Evolutionary conservation across 2,797 vertebrate genomes (phyloP).

Genomic region (Hippocampus kuda): DNA sequence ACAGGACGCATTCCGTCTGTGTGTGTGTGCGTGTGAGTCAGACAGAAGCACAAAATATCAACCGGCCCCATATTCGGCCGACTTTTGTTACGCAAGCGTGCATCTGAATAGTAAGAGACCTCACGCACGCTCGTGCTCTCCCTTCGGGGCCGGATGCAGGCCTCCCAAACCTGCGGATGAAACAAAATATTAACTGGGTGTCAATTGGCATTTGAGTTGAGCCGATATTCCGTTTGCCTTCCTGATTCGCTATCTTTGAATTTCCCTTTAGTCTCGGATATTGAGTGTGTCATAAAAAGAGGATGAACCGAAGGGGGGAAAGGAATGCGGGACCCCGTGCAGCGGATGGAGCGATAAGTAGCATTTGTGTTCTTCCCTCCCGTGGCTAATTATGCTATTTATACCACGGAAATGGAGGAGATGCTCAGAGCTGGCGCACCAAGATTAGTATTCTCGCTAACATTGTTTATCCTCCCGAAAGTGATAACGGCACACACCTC

Average conservation of each 20-base stretch:
- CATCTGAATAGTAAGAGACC: constrained; percentile 3
- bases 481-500: constrained; percentile 49
- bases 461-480: constrained; percentile 57
- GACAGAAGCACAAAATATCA: constrained; percentile 3
- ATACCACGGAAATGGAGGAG: constrained; percentile 42
- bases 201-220: constrained; percentile 23
- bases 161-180: constrained; percentile 32
- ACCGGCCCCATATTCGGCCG: not conserved
- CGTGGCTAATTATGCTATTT: constrained; percentile 64
- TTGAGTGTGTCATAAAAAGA: constrained; percentile 25
- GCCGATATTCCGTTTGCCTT: constrained; percentile 7
- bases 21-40: not conserved
- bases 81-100: constrained; percentile 5
- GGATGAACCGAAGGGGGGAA: constrained; percentile 22
- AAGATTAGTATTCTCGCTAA: constrained; percentile 59
- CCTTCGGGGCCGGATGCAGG: not conserved
- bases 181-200: constrained; percentile 44
- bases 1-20: constrained; percentile 1
- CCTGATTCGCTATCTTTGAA: constrained; percentile 7
- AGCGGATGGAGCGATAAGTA: constrained; percentile 56
- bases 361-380: constrained; percentile 55
- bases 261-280: constrained; percentile 29
- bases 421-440: constrained; percentile 50
- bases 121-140: constrained; percentile 16
- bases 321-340: constrained; percentile 37